phyloP scores from a whole-genome alignment of 2,888 invertebrate species.

The Drosophila nigricruria region DNA sequence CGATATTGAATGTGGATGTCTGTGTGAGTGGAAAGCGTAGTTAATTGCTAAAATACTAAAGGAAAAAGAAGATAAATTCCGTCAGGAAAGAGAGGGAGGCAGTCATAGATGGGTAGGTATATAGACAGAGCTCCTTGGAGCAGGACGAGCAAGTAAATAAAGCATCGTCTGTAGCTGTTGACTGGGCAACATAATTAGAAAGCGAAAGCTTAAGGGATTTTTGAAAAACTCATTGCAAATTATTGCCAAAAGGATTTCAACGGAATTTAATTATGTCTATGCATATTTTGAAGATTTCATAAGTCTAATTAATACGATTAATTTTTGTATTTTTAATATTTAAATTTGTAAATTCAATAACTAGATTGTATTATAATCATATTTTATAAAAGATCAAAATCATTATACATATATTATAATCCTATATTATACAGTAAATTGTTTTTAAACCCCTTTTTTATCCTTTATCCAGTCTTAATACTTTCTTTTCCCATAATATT shows the following conservation, averaged over 20 bases:
- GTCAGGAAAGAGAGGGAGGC: background rate
- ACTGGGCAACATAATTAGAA: conserved; percentile 12
- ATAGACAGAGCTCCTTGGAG: background rate
- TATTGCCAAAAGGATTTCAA: background rate
- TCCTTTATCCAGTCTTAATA: no score
- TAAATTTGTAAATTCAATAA: background rate
- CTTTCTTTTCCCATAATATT: no score
- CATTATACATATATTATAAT: no score
- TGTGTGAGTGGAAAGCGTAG: conserved; percentile 25
- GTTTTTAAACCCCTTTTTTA: no score
- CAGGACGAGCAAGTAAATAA: conserved; percentile 11
- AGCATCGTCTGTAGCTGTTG: background rate
- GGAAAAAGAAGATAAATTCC: background rate
- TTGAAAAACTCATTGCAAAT: background rate
- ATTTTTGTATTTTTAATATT: background rate
- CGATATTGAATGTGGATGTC: conserved; percentile 30
- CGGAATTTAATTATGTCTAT: background rate
- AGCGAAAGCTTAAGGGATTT: conserved; percentile 12
- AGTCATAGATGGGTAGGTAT: background rate
- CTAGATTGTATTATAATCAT: no score
- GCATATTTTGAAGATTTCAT: background rate
- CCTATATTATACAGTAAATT: no score
- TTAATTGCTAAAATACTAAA: conserved; percentile 39
- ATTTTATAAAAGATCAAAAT: no score
- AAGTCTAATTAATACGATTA: background rate